Conservation (phyloP, 1,140 invertebrate genomes). For the Ips typographus region DNA sequence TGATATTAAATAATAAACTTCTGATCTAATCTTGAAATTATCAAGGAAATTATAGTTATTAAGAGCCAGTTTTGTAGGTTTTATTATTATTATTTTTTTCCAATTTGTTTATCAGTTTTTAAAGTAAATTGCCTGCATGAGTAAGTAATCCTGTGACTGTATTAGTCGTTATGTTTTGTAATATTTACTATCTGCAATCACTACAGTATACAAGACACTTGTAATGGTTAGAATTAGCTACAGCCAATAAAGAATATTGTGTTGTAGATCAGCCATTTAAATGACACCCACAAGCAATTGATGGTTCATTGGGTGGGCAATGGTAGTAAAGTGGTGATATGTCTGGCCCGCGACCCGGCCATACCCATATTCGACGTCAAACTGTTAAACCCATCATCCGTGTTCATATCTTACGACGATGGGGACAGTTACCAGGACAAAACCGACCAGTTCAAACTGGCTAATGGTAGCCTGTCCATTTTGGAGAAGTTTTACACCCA, state of each 20-base stretch:
- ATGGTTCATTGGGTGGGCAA: conserved; percentile 90
- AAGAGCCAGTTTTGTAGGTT: too few relatives aligned
- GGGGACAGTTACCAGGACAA: conserved; percentile 77
- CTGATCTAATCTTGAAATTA: too few relatives aligned
- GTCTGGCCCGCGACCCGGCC: conserved; percentile 71
- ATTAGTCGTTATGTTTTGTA: too few relatives aligned
- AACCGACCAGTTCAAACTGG: conserved; percentile 65
- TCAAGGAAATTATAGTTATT: too few relatives aligned
- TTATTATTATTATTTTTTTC: too few relatives aligned
- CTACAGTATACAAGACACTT: not conserved
- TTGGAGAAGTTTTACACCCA: conserved; percentile 85
- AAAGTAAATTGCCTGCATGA: too few relatives aligned
- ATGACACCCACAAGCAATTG: conserved; percentile 83
- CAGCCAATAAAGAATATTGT: not conserved
- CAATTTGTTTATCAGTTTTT: too few relatives aligned
- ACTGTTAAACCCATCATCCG: conserved; percentile 62
- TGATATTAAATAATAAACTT: too few relatives aligned
- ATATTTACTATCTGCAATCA: too few relatives aligned
- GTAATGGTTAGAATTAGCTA: not conserved
- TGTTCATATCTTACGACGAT: conserved; percentile 86
- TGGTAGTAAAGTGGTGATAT: conserved; percentile 82
- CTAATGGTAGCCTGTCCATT: conserved; percentile 62
- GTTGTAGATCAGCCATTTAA: conserved; percentile 66
- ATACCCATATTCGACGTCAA: conserved; percentile 48
- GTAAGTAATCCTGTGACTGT: too few relatives aligned